Conservation (phyloP, 2,888 invertebrate species). For the Spialia ferax region DNA sequence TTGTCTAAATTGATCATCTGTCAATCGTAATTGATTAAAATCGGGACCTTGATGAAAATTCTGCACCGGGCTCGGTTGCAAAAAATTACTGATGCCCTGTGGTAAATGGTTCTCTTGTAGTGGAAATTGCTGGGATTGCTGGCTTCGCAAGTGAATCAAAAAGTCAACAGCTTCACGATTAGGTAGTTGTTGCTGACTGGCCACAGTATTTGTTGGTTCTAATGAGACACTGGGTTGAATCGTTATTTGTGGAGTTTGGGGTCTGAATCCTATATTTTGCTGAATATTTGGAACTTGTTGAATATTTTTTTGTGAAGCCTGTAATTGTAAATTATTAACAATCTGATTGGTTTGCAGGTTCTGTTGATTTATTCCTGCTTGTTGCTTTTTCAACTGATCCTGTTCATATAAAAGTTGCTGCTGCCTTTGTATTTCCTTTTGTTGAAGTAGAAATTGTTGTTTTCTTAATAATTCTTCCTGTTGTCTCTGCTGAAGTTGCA, state of each 20-base stretch:
- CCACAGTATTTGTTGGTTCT: constrained; percentile 64
- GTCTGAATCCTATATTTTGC: constrained; percentile 59
- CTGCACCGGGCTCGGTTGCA: constrained; percentile 65
- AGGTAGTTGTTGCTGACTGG: constrained; percentile 86
- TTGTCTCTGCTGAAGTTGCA: constrained; percentile 89
- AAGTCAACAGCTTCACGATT: constrained; percentile 86
- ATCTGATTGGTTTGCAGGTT: constrained; percentile 65
- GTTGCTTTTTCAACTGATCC: constrained; percentile 63
- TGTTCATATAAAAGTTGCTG: constrained; percentile 62
- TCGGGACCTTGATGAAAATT: constrained; percentile 68
- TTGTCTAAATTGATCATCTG: constrained; percentile 62
- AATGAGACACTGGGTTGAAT: constrained; percentile 82
- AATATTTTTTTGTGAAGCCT: constrained; percentile 61
- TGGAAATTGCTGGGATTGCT: constrained; percentile 78
- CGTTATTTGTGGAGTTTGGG: constrained; percentile 70
- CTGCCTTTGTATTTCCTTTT: constrained; percentile 75
- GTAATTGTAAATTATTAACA: constrained; percentile 64
- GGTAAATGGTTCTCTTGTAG: constrained; percentile 81
- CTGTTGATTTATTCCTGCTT: constrained; percentile 64
- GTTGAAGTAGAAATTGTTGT: constrained; percentile 86
- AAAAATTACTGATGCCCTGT: constrained; percentile 72
- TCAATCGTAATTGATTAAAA: constrained; percentile 65
- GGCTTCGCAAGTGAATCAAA: constrained; percentile 75
- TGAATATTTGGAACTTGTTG: constrained; percentile 62
- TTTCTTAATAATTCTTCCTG: constrained; percentile 90